These are phyloP conservation scores for Anastrepha ludens DNA, from an alignment of 1,140 invertebrate genomes.

Conservation along the genomic window DNA sequence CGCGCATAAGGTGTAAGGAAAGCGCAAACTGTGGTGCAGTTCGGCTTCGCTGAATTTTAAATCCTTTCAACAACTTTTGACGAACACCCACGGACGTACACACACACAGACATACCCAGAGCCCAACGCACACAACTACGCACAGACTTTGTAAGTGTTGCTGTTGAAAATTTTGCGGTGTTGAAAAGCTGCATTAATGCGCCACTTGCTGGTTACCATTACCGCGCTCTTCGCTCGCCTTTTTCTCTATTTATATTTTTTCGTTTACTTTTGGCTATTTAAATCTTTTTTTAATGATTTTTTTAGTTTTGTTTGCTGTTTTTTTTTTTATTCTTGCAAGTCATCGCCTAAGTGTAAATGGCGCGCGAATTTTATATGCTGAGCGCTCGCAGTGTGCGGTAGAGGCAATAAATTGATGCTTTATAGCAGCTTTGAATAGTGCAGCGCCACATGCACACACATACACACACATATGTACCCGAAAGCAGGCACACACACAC, in stretches of 20 bases:
- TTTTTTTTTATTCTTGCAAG: constrained; percentile 10
- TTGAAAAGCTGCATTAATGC: constrained; percentile 9
- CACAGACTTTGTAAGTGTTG: constrained; percentile 20
- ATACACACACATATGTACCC: background rate
- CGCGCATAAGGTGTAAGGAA: constrained; percentile 14
- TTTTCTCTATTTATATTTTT: background rate
- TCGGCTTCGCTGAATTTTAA: constrained; percentile 49
- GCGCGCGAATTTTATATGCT: constrained; percentile 42
- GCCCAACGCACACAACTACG: background rate
- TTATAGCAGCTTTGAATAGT: constrained; percentile 6
- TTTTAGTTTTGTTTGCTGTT: background rate
- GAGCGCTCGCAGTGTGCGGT: constrained; percentile 8
- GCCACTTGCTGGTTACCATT: background rate
- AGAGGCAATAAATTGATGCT: constrained; percentile 41
- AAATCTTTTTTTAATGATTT: background rate
- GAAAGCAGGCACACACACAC: background rate
- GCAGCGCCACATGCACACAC: background rate
- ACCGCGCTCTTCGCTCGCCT: background rate
- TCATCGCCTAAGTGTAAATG: constrained; percentile 47
- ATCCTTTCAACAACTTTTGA: constrained; percentile 48
- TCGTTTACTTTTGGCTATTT: background rate
- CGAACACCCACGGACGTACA: background rate
- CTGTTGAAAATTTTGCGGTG: constrained; percentile 21
- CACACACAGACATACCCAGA: background rate
- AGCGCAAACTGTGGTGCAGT: constrained; percentile 33